Percentiles rank a stretch among this genome's conserved stretches.
These are phyloP conservation scores for Euplagia quadripunctaria DNA, from an alignment of 2,888 invertebrate genomes.

Conservation along the genomic window DNA sequence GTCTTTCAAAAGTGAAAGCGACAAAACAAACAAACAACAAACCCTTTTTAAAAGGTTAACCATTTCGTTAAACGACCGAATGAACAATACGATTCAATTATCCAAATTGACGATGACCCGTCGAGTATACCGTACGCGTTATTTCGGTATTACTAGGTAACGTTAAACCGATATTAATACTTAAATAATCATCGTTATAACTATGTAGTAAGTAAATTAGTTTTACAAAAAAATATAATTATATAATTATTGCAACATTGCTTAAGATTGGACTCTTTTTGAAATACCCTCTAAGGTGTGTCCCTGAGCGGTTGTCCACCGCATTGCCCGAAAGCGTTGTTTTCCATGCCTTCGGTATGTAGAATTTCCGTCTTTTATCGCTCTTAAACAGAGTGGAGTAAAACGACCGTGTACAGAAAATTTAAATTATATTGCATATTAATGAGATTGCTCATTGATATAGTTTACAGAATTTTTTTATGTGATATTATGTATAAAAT, in stretches of 20 bases:
- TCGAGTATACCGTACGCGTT: conserved; percentile 6
- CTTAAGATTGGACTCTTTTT: background rate
- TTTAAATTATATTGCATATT: background rate
- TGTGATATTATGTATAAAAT: conserved; percentile 36
- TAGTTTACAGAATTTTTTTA: conserved; percentile 30
- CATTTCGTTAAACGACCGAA: conserved; percentile 29
- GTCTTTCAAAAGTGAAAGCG: conserved; percentile 25
- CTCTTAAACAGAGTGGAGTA: background rate
- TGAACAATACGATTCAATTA: conserved; percentile 37
- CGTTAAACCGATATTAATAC: background rate
- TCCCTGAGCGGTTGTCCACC: background rate
- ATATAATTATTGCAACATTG: background rate
- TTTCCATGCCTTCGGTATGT: background rate
- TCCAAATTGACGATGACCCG: conserved; percentile 21
- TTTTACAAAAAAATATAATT: background rate
- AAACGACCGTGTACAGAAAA: background rate
- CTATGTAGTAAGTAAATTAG: background rate
- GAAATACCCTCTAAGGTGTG: background rate
- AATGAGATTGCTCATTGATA: conserved; percentile 25
- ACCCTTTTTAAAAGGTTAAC: conserved; percentile 23
- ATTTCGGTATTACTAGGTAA: background rate
- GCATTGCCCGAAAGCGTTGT: background rate
- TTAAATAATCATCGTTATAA: background rate
- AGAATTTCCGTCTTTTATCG: background rate
- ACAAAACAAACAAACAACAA: conserved; percentile 26